A percentile compares a stretch with the other conserved stretches of the same genome.
Conservation (phyloP, 1,140 invertebrate species). For the Drosophila insularis region DNA sequence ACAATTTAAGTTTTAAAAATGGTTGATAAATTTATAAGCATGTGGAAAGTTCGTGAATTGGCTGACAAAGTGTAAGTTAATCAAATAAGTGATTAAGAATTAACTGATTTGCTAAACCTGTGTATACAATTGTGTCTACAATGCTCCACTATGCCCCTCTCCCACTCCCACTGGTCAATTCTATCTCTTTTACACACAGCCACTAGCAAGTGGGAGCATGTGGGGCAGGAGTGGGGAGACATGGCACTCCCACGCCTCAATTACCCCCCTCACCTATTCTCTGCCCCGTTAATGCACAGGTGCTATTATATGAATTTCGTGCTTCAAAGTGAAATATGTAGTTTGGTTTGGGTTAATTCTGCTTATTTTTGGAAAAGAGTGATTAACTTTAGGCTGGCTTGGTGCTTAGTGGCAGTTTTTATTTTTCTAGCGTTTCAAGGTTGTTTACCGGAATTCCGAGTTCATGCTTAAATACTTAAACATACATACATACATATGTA, state of each 20-base stretch:
- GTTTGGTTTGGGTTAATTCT: conserved; percentile 25
- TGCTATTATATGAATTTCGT: conserved; percentile 44
- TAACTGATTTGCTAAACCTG: background rate
- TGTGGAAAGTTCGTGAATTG: conserved; percentile 97
- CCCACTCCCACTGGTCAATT: background rate
- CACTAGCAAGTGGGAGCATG: conserved; percentile 9
- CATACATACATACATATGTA: conserved; percentile 19
- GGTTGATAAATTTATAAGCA: conserved; percentile 89
- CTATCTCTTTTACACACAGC: conserved; percentile 2
- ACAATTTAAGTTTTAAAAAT: conserved; percentile 61
- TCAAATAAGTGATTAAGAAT: background rate
- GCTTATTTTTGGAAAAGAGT: conserved; percentile 35
- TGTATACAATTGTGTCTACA: conserved; percentile 23
- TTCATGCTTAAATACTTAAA: conserved; percentile 26
- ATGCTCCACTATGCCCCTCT: background rate
- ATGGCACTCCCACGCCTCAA: conserved; percentile 59
- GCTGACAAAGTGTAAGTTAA: conserved; percentile 97
- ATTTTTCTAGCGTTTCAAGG: conserved; percentile 60
- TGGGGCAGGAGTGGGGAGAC: conserved; percentile 6
- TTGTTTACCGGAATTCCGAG: conserved; percentile 51
- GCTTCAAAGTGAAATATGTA: conserved; percentile 37
- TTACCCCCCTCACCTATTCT: conserved; percentile 29
- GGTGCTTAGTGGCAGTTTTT: conserved; percentile 31
- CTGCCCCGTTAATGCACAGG: conserved; percentile 38
- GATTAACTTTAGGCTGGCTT: conserved; percentile 26